Evolutionary conservation across 1,140 invertebrate species (phyloP), one percentile per base, ranked within the genome.

Genomic region (Achatina immaculata): DNA sequence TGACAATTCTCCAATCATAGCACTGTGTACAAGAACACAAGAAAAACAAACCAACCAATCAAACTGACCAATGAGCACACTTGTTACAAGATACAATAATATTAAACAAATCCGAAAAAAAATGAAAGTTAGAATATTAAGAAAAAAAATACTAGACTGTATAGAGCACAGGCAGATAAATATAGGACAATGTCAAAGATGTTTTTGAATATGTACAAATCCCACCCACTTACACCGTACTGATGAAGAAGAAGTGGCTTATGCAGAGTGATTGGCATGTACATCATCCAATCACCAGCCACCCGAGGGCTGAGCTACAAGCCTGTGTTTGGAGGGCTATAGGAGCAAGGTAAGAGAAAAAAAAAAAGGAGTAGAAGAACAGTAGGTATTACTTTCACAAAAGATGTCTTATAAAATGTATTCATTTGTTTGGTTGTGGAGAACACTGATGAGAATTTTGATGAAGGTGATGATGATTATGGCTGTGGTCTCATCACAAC

Each of bases 111-210:
- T 3, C 58, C 16, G 62, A 2, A 58, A 9, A 24, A 3, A 62
- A 34, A 51, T 6, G 28, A 28, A 14, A 36, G 36, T 34, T 34
- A 14, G 48, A 48, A 76, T 55, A 48, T 36, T 38, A 34, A 51
- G 7, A 48, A 28, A 62, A 76, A 62, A 62, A 7, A 65, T 62
- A 76, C 51, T 76, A 76, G 74, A 76, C 42, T 76, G 38, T 76
- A 51, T 62, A 62, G 74, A 76, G 11, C 74, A 76, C 74, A 76
- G 74, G 74, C 74, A 76, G 38, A 76, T 76, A 76, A 76, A 73
- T 51, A 51, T 73, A 38, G 74, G 74, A 76, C 74, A 76, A 76
- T 76, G 74, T 76, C 74, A 73, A 73, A 73, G 74, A 45, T 43
- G 45, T 55, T 65, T 28, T 11, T 42, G 21, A 1, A 76, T 76